Percentiles rank a stretch among this genome's conserved stretches.
phyloP scores from a whole-genome alignment of 2,113 vertebrate genomes.

The Myiozetetes cayanensis region DNA sequence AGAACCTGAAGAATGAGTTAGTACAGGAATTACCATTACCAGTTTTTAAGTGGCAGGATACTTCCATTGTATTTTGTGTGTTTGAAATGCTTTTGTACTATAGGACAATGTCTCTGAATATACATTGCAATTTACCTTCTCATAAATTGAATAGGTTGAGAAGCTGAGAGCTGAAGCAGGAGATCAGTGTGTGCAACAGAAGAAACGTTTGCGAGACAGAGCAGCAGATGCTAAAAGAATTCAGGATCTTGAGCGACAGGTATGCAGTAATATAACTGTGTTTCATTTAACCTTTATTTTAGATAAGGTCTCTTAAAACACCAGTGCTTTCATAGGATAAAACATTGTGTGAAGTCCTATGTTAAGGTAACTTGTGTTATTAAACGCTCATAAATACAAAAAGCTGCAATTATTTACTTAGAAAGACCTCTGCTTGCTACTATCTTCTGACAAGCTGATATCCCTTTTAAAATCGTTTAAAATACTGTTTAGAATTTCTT shows the following conservation, averaged over 20 bases:
- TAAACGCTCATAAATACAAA: not conserved
- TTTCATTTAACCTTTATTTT: not conserved
- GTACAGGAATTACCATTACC: not conserved
- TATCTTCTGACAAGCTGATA: not conserved
- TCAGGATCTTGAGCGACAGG: slow-evolving; percentile 89
- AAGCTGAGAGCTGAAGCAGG: slow-evolving; percentile 81
- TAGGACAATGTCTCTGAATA: not conserved
- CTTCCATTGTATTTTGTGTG: not conserved
- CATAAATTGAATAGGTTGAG: slow-evolving; percentile 75
- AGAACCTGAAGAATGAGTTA: not conserved
- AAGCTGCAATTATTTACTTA: not conserved
- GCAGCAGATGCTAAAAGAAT: slow-evolving; percentile 83
- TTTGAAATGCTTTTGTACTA: not conserved
- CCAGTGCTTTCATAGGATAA: not conserved
- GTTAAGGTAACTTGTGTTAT: not conserved
- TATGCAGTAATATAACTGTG: slow-evolving; percentile 34
- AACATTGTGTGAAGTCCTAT: not conserved
- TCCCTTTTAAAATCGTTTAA: not conserved
- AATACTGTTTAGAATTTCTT: not conserved
- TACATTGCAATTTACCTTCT: not conserved
- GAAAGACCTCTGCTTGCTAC: not conserved
- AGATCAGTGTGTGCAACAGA: slow-evolving; percentile 74
- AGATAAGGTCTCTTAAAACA: not conserved
- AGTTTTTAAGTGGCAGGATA: not conserved
- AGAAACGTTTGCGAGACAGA: slow-evolving; percentile 79